Evolutionary conservation across 23 tunicate genomes (phyloP).

Genomic region (Halocynthia roretzi): DNA sequence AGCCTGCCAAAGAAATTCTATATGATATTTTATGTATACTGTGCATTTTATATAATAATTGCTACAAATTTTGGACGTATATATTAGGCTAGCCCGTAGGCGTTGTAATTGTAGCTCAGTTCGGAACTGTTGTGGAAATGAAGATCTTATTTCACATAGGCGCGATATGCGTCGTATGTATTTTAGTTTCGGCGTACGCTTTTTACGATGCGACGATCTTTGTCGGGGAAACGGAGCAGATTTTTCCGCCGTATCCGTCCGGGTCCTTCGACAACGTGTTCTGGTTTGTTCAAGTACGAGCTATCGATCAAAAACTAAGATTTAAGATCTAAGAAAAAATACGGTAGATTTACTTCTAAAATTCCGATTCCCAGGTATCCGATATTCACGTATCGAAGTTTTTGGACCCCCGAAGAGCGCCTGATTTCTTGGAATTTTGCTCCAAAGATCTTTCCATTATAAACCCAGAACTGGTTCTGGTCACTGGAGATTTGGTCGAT

Average conservation of each 20-base stretch:
- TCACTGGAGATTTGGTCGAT: slow-evolving; percentile 98
- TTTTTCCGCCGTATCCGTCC: too few relatives aligned
- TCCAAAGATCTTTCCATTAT: slow-evolving; percentile 41
- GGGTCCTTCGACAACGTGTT: slow-evolving; percentile 31
- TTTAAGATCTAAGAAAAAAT: neutral
- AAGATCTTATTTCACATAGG: neutral
- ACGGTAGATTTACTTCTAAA: neutral
- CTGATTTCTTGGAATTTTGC: slow-evolving; percentile 73
- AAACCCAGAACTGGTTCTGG: slow-evolving; percentile 77
- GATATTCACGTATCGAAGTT: slow-evolving; percentile 76
- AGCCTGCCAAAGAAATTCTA: too few relatives aligned
- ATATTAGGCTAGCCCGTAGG: too few relatives aligned
- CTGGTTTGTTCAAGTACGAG: slow-evolving; percentile 78
- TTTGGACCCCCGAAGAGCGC: slow-evolving; percentile 43
- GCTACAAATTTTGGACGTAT: too few relatives aligned
- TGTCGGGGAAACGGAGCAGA: too few relatives aligned
- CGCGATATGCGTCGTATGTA: neutral
- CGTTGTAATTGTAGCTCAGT: too few relatives aligned
- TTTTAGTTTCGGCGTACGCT: neutral
- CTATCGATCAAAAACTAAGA: neutral
- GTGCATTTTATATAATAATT: too few relatives aligned
- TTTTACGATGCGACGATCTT: neutral
- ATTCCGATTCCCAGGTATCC: slow-evolving; percentile 44
- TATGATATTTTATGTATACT: too few relatives aligned
- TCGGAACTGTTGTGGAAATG: neutral